Percentiles rank a stretch among this genome's conserved stretches.
phyloP scores from a whole-genome alignment of 2,888 invertebrate species.

The Agrotis segetum region DNA sequence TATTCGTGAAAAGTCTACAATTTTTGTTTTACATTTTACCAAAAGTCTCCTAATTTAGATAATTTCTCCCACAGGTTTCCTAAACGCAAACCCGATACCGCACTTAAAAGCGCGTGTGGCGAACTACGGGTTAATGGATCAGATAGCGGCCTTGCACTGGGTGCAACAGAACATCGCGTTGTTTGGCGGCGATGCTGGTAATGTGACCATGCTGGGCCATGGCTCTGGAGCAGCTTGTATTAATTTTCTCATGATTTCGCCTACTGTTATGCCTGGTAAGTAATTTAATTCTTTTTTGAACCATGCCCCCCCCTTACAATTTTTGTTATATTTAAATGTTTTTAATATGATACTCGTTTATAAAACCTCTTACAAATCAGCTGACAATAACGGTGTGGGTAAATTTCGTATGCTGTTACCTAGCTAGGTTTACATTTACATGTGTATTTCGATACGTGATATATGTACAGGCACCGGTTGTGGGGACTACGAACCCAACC shows the following conservation, averaged over 20 bases:
- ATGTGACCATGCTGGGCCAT: conserved; percentile 99
- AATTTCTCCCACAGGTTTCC: conserved; percentile 92
- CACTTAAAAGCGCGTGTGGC: conserved; percentile 96
- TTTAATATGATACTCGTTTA: no score
- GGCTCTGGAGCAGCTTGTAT: conserved; percentile 99
- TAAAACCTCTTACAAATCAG: not conserved
- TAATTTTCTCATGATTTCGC: conserved; percentile 99
- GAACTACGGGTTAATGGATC: conserved; percentile 99
- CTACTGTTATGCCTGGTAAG: conserved; percentile 95
- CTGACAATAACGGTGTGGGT: no score
- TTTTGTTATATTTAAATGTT: no score
- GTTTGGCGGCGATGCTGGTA: conserved; percentile 98
- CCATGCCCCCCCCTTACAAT: no score
- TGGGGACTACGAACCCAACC: not conserved
- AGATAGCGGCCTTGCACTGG: conserved; percentile 99
- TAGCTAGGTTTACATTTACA: no score
- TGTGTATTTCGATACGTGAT: no score
- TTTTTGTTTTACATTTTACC: not conserved
- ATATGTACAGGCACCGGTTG: not conserved
- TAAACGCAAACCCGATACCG: conserved; percentile 97
- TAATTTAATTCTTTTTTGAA: not conserved
- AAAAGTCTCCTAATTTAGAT: not conserved
- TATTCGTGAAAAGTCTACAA: no score
- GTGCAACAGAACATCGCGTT: conserved; percentile 98
- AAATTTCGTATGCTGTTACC: not conserved